Conservation (phyloP, 2,888 invertebrate species). For the Eledone cirrhosa region DNA sequence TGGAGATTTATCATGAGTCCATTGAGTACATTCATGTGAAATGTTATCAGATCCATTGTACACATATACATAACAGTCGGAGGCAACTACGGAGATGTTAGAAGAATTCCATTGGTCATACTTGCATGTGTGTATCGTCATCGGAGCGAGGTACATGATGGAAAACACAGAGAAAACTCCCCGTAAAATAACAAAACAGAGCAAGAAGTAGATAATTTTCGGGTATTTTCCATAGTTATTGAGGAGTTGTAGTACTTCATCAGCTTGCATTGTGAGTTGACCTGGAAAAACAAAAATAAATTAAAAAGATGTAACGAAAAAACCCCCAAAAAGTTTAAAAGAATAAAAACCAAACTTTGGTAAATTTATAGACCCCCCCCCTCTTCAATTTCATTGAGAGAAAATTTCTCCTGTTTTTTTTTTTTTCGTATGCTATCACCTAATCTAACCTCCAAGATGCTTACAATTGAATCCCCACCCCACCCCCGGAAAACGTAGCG, state of each 20-base stretch:
- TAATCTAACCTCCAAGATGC: too few relatives aligned
- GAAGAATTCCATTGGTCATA: constrained; percentile 23
- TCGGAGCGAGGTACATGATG: constrained; percentile 50
- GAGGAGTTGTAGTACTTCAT: constrained; percentile 41
- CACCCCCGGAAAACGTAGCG: too few relatives aligned
- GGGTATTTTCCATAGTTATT: constrained; percentile 46
- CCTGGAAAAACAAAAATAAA: too few relatives aligned
- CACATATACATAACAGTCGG: not conserved
- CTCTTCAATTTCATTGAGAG: too few relatives aligned
- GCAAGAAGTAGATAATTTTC: constrained; percentile 39
- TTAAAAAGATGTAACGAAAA: too few relatives aligned
- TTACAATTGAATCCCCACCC: too few relatives aligned
- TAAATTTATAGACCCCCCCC: too few relatives aligned
- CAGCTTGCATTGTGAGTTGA: constrained; percentile 39
- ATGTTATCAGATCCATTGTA: constrained; percentile 30
- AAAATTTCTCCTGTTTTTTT: too few relatives aligned
- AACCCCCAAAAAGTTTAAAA: too few relatives aligned
- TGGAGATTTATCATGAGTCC: constrained; percentile 40
- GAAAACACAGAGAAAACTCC: constrained; percentile 55
- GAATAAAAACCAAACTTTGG: too few relatives aligned
- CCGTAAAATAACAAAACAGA: constrained; percentile 51
- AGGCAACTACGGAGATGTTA: constrained; percentile 24
- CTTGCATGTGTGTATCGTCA: constrained; percentile 47
- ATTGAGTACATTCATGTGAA: constrained; percentile 41
- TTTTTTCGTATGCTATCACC: too few relatives aligned